Conservation (phyloP, 2,888 invertebrate species). For the Andricus quercusramuli region DNA sequence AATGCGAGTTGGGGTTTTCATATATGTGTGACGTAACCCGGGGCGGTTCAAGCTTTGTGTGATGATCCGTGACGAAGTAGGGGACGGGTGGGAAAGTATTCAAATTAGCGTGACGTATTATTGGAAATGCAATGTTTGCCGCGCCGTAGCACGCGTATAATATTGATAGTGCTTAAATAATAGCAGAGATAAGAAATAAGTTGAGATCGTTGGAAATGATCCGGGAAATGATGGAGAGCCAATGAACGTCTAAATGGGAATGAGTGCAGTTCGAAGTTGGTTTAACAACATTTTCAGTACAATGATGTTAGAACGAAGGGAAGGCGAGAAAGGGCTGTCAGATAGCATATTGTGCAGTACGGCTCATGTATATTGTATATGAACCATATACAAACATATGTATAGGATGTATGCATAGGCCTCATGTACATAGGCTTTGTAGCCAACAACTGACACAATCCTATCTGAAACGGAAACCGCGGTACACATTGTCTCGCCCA, state of each 20-base stretch:
- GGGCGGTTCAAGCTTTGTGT: no score
- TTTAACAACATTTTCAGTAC: constrained; percentile 51
- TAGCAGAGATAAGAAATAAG: background rate
- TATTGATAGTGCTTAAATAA: background rate
- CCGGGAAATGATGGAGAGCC: background rate
- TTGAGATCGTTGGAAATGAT: background rate
- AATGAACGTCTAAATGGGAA: constrained; percentile 31
- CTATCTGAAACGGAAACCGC: constrained; percentile 76
- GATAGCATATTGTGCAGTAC: constrained; percentile 59
- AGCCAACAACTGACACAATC: constrained; percentile 65
- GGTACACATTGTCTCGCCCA: constrained; percentile 71
- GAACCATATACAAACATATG: constrained; percentile 13
- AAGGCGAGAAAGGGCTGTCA: constrained; percentile 67
- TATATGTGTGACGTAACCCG: no score
- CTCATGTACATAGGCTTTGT: constrained; percentile 49
- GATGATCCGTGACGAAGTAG: no score
- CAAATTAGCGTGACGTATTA: no score
- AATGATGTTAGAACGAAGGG: constrained; percentile 65
- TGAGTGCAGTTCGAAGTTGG: constrained; percentile 37
- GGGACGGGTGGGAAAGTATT: no score
- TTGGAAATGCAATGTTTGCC: no score
- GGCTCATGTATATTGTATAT: constrained; percentile 45
- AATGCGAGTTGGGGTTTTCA: no score
- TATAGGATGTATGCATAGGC: constrained; percentile 45
- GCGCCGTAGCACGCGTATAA: no score